Evolutionary conservation across 2,113 vertebrate species (phyloP).

Genomic region (Cranoglanis bouderius): DNA sequence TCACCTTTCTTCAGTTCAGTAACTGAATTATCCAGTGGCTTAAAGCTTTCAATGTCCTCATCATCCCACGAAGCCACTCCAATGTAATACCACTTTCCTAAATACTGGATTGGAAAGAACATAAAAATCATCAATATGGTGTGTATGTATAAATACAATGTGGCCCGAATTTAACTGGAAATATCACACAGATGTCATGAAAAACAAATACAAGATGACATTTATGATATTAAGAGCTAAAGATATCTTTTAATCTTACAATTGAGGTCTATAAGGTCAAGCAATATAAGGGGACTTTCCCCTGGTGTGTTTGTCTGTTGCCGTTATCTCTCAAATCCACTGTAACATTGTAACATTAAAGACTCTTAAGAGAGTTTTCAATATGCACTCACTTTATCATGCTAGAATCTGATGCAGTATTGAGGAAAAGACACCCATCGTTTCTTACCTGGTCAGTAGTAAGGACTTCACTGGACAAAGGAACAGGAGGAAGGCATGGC

Average conservation of each 20-base stretch:
- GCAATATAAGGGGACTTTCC: neutral
- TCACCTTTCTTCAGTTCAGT: constrained; percentile 9
- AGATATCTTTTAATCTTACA: neutral
- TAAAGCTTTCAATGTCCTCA: constrained; percentile 4
- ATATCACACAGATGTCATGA: neutral
- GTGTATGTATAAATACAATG: neutral
- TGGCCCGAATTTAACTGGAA: neutral
- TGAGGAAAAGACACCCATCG: neutral
- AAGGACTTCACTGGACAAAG: constrained; percentile 34
- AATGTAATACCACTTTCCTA: constrained; percentile 50
- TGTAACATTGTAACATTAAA: neutral
- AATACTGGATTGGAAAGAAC: constrained; percentile 31
- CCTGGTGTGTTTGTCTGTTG: neutral
- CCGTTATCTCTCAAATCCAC: neutral
- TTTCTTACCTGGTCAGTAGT: constrained; percentile 39
- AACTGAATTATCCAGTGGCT: constrained; percentile 13
- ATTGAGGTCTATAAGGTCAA: neutral
- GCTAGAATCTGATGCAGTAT: neutral
- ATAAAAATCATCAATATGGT: neutral
- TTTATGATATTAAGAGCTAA: neutral
- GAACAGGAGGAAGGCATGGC: constrained; percentile 46
- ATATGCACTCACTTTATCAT: neutral
- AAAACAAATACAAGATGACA: neutral
- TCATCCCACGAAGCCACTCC: constrained; percentile 43
- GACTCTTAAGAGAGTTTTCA: neutral